Evolutionary conservation across 2,113 vertebrate species (phyloP), one percentile per base, ranked within the genome.

Genomic region (Amphiprion ocellaris): DNA sequence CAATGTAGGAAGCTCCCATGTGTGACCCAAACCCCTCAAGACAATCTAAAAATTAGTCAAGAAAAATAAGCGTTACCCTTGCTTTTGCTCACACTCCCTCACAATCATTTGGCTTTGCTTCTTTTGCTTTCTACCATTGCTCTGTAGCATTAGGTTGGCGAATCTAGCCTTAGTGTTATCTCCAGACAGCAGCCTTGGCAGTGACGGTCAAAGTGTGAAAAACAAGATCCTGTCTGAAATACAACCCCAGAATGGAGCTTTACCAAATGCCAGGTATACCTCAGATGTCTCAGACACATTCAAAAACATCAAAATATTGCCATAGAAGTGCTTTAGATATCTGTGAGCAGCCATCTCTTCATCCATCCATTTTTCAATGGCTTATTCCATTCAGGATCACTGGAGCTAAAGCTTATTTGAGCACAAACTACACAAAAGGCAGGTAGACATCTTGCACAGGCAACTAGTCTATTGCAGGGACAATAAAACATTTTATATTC

Each of bases 41-140:
- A 92, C 84, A 87, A 83, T 83, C 79, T 85, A 63, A 90, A 90
- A 91, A 86, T 53, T 50, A 87, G 74, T 83, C 61, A 81, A 85
- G 69, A 69, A 74, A 89, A 89, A 87, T 30, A 84, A 76, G 63
- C 12, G 60, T 86, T 69, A 10, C 61, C 21, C 41, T 65, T 28
- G 37, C 62, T 61, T 50, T 79, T 24, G 5, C 39, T 64, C 70
- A 6, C 28, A 30, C 56, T 71, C 50, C 52, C 69, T 72, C 67
- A 55, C 56, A 74, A 77, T 77, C 60, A 52, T 1, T 55, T 21
- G 54, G 54, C 53, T 86, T 82, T 72, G 26, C 37, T 66, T 50
- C 56, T 79, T 59, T 67, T 65, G 23, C 49, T 69, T 58, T 80
- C 61, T 59, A 33, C 68, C 26, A 15, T 59, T 79, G 56, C 69